Evolutionary conservation across 2,888 invertebrate genomes (phyloP).

Genomic region (Aspidiotus rigidus): DNA sequence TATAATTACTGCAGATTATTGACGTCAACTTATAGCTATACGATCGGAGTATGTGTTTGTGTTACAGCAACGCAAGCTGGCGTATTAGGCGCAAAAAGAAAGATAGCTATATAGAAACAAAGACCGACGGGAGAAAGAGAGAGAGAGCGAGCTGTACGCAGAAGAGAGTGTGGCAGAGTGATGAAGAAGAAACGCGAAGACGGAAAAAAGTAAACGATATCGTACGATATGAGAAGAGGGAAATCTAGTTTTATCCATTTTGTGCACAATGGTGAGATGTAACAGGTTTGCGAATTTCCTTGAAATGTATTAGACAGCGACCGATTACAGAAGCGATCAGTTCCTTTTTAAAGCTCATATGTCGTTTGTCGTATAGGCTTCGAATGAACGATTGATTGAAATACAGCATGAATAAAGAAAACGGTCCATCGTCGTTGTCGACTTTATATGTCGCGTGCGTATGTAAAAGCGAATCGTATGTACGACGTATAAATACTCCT

Average conservation of each 20-base stretch:
- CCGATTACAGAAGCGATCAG: conserved; percentile 33
- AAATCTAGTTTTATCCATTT: conserved; percentile 30
- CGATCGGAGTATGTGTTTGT: no score
- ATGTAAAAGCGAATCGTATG: conserved; percentile 30
- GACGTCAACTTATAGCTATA: conserved; percentile 1
- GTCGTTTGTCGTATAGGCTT: not conserved
- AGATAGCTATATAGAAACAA: no score
- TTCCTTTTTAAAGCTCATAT: conserved; percentile 23
- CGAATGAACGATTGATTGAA: not conserved
- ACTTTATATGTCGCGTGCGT: conserved; percentile 33
- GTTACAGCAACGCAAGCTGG: no score
- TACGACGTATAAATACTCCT: no score
- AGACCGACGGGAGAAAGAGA: no score
- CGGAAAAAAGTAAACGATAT: conserved; percentile 8
- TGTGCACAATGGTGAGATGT: conserved; percentile 24
- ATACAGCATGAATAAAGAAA: conserved; percentile 31
- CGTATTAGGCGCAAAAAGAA: no score
- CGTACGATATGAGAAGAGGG: conserved; percentile 30
- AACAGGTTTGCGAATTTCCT: conserved; percentile 33
- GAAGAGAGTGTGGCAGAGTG: not conserved
- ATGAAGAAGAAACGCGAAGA: not conserved
- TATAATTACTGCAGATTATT: conserved; percentile 4
- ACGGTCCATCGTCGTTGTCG: conserved; percentile 12
- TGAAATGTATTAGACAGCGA: conserved; percentile 32
- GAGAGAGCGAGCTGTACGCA: no score